Percentiles rank a stretch among this genome's conserved stretches.
Evolutionary conservation across 2,113 vertebrate species (phyloP).

Genomic region (Tupaia chinensis): DNA sequence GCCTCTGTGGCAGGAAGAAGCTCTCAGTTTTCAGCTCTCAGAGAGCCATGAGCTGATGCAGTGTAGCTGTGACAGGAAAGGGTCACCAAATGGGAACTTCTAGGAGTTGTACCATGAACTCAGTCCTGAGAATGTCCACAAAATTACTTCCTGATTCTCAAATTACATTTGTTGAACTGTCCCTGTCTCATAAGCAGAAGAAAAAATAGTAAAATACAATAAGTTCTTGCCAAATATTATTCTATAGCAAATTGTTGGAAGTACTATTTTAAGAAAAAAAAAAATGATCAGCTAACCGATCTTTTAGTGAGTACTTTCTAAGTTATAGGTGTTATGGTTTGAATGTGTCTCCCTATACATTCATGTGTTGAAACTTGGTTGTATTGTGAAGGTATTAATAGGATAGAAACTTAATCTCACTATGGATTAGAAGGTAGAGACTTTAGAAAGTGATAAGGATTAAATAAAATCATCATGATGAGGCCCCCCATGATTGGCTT

Average conservation of each 20-base stretch:
- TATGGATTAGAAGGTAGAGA: too few relatives aligned
- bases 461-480: too few relatives aligned
- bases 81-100: background rate
- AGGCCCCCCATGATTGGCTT: too few relatives aligned
- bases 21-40: background rate
- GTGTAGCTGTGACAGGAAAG: background rate
- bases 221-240: background rate
- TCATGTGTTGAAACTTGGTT: too few relatives aligned
- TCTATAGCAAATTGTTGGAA: background rate
- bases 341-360: too few relatives aligned
- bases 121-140: background rate
- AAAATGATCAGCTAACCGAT: background rate
- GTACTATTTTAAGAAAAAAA: background rate
- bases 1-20: background rate
- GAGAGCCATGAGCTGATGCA: background rate
- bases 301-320: background rate
- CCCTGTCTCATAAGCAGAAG: background rate
- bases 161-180: background rate
- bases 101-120: background rate
- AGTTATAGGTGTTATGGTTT: too few relatives aligned
- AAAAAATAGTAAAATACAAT: background rate
- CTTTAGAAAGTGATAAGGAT: too few relatives aligned
- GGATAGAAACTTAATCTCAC: too few relatives aligned
- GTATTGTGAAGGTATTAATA: too few relatives aligned
- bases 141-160: background rate